Percentiles rank a stretch among this genome's conserved stretches.
Conservation (phyloP, 2,888 invertebrate species). For the Parascotia fuliginaria region DNA sequence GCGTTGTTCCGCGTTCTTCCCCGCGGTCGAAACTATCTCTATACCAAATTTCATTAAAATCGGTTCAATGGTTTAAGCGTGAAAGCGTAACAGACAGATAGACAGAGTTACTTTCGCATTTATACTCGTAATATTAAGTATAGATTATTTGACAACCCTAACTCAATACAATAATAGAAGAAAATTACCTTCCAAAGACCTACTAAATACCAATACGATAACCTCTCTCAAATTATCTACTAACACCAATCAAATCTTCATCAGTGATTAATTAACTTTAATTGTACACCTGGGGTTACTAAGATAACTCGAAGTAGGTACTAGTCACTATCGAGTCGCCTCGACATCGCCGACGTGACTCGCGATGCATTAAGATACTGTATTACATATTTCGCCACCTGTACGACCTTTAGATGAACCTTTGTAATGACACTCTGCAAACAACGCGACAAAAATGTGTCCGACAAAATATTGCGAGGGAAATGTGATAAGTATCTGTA, state of each 20-base stretch:
- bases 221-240: constrained; percentile 39
- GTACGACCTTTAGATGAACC: constrained; percentile 47
- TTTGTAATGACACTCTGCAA: constrained; percentile 24
- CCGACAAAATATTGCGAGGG: constrained; percentile 27
- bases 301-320: constrained; percentile 44
- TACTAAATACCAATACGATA: constrained; percentile 41
- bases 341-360: constrained; percentile 62
- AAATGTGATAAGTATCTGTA: constrained; percentile 20
- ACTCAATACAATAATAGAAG: constrained; percentile 23
- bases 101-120: no score
- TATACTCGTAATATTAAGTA: no score
- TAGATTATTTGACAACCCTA: constrained; percentile 18
- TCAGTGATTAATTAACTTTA: constrained; percentile 60
- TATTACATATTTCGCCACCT: constrained; percentile 73
- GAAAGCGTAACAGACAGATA: no score
- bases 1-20: no score
- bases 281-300: constrained; percentile 51
- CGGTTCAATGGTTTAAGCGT: no score
- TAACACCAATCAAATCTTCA: constrained; percentile 48
- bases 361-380: constrained; percentile 70
- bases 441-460: constrained; percentile 23
- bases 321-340: constrained; percentile 44
- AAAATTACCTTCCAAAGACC: constrained; percentile 40
- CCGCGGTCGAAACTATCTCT: no score
- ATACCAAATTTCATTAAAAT: no score